Evolutionary conservation across 2,888 invertebrate species (phyloP).

Genomic region (Pandemis heparana): DNA sequence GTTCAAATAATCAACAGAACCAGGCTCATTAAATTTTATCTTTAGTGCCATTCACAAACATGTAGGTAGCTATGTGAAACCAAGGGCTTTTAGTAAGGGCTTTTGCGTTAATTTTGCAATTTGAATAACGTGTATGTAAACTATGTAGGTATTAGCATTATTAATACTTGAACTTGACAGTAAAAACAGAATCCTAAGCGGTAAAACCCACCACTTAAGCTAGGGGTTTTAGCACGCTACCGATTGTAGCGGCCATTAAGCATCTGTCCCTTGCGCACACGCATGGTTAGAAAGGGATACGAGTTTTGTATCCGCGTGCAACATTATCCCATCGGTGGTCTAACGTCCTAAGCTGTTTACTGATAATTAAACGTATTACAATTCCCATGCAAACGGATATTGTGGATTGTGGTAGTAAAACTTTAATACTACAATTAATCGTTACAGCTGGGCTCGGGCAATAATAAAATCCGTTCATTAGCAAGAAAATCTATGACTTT

Average conservation of each 20-base stretch:
- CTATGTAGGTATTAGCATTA: not conserved
- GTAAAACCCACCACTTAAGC: not conserved
- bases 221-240: not conserved
- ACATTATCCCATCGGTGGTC: slow-evolving; percentile 16
- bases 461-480: slow-evolving; percentile 60
- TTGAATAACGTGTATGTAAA: not conserved
- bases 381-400: slow-evolving; percentile 23
- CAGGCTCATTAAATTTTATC: too few relatives aligned
- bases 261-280: not conserved
- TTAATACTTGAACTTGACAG: not conserved
- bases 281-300: not conserved
- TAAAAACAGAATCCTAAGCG: not conserved
- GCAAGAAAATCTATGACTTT: slow-evolving; percentile 50
- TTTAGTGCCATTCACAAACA: too few relatives aligned
- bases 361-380: slow-evolving; percentile 31
- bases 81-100: too few relatives aligned
- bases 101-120: too few relatives aligned
- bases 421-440: slow-evolving; percentile 57
- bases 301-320: not conserved
- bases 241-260: not conserved
- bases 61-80: too few relatives aligned
- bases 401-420: slow-evolving; percentile 48
- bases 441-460: slow-evolving; percentile 48
- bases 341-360: slow-evolving; percentile 1
- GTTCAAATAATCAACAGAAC: too few relatives aligned